Conservation (phyloP, 2,888 invertebrate genomes). For the Eulithis testata region DNA sequence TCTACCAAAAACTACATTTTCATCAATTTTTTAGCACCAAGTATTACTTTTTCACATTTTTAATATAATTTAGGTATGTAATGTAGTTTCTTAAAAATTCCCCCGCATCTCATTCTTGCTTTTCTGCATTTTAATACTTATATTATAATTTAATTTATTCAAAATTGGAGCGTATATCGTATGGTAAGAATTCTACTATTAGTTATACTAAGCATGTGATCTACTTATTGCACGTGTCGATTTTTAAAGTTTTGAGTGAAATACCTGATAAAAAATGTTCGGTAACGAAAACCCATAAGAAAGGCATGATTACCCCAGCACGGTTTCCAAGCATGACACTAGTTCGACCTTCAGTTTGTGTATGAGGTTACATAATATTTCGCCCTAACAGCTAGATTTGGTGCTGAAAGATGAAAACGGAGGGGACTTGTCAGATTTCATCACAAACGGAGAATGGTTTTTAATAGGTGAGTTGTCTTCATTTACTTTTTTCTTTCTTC, state of each 20-base stretch:
- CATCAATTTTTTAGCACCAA: no score
- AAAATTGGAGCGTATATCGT: constrained; percentile 49
- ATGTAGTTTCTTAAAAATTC: no score
- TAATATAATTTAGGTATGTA: no score
- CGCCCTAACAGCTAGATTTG: constrained; percentile 93
- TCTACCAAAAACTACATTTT: no score
- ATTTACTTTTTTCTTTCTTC: not conserved
- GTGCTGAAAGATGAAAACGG: constrained; percentile 96
- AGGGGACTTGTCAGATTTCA: constrained; percentile 98
- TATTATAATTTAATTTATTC: not conserved
- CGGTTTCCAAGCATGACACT: constrained; percentile 31
- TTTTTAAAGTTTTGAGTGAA: constrained; percentile 22
- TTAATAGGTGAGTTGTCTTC: constrained; percentile 92
- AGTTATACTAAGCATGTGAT: constrained; percentile 47
- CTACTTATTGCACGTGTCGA: constrained; percentile 30
- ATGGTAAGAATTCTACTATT: constrained; percentile 51
- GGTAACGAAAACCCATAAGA: constrained; percentile 15
- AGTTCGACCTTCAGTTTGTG: constrained; percentile 40
- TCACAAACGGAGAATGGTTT: constrained; percentile 99
- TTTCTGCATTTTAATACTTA: no score
- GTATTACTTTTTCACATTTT: no score
- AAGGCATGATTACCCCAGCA: constrained; percentile 25
- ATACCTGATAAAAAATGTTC: constrained; percentile 10
- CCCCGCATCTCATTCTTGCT: no score
- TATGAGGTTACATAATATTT: constrained; percentile 52